Percentiles rank a stretch among this genome's conserved stretches.
Evolutionary conservation across 2,113 vertebrate genomes (phyloP).

Genomic region (Alces alces): DNA sequence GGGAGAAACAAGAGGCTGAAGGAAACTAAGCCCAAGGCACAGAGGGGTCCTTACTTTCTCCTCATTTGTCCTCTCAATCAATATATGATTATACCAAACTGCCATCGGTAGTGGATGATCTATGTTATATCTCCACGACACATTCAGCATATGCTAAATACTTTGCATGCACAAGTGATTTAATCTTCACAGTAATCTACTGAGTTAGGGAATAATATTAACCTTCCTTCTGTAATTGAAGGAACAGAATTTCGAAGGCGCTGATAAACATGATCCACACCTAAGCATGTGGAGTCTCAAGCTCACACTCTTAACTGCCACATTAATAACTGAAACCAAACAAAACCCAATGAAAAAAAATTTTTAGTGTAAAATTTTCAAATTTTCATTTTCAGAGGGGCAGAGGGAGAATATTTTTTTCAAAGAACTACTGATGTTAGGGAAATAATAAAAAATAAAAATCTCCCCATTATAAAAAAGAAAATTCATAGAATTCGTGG

Average conservation of each 20-base stretch:
- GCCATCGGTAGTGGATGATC: not conserved
- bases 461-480: not conserved
- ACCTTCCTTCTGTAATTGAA: not conserved
- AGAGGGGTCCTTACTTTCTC: not conserved
- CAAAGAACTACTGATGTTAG: not conserved
- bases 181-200: not conserved
- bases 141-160: not conserved
- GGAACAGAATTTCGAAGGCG: not conserved
- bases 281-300: not conserved
- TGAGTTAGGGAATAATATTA: not conserved
- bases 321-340: not conserved
- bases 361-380: not conserved
- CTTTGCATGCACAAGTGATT: not conserved
- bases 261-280: not conserved
- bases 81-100: not conserved
- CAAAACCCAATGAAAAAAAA: not conserved
- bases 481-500: not conserved
- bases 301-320: not conserved
- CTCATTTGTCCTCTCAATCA: not conserved
- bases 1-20: not conserved
- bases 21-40: not conserved
- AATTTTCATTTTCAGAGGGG: slow-evolving; percentile 1
- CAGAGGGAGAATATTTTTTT: not conserved
- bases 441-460: slow-evolving; percentile 19
- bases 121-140: not conserved